These are phyloP conservation scores for Capromys pilorides DNA, from an alignment of 2,797 vertebrate species.

Conservation along the genomic window DNA sequence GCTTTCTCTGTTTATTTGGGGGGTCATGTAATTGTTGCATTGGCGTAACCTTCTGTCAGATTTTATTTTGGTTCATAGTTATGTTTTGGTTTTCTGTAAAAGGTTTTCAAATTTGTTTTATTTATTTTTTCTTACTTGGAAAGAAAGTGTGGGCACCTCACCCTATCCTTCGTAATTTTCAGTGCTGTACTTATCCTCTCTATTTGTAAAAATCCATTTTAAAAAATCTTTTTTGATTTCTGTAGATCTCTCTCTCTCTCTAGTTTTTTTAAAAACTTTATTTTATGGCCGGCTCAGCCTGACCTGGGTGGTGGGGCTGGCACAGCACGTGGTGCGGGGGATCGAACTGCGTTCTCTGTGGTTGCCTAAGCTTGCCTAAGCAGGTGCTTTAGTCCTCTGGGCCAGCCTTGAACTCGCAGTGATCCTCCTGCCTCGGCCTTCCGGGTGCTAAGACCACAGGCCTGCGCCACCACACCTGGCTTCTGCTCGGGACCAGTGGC, in stretches of 20 bases:
- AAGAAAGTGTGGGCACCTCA: not conserved
- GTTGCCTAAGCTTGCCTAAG: too few relatives aligned
- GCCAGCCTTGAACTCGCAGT: too few relatives aligned
- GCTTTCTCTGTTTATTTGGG: not conserved
- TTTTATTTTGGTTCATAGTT: slow-evolving; percentile 43
- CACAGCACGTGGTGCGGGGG: too few relatives aligned
- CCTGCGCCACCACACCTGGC: too few relatives aligned
- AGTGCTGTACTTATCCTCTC: not conserved
- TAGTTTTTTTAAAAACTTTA: too few relatives aligned
- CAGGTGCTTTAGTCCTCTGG: too few relatives aligned
- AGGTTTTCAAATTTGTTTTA: not conserved
- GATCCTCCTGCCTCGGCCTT: too few relatives aligned
- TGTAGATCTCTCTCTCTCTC: not conserved
- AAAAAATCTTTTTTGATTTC: not conserved
- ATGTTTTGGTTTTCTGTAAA: not conserved
- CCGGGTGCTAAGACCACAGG: too few relatives aligned
- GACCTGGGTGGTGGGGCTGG: too few relatives aligned
- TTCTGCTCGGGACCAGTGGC: not conserved
- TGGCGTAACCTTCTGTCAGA: not conserved
- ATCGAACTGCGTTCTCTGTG: too few relatives aligned
- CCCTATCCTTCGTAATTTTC: slow-evolving; percentile 3
- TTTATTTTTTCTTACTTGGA: slow-evolving; percentile 19
- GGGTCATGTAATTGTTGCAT: not conserved
- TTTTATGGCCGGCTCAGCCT: too few relatives aligned
- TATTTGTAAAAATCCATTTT: not conserved